A percentile compares a stretch with the other conserved stretches of the same genome.
These are phyloP conservation scores for Stylophora pistillata DNA, from an alignment of 64 coral and sea anemone genomes.

Conservation along the genomic window DNA sequence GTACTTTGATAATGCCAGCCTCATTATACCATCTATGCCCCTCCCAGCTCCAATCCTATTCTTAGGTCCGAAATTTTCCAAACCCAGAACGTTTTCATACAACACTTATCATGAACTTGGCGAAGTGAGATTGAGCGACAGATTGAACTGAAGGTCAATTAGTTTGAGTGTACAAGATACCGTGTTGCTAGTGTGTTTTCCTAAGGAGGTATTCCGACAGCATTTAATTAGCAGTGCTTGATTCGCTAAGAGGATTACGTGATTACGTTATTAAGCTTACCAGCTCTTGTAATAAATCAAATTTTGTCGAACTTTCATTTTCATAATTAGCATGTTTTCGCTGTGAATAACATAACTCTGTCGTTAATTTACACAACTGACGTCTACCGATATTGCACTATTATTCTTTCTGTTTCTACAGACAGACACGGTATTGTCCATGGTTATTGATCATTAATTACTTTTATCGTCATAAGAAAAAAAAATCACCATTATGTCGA, in stretches of 20 bases:
- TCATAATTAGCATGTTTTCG: neutral
- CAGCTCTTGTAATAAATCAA: neutral
- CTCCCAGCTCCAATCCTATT: too few species aligned
- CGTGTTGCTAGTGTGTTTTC: neutral
- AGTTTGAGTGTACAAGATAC: neutral
- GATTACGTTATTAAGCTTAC: neutral
- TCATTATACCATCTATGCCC: too few species aligned
- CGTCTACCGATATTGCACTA: neutral
- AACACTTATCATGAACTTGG: neutral
- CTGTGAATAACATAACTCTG: neutral
- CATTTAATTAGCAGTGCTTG: neutral
- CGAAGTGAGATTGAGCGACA: neutral
- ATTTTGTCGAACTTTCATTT: neutral
- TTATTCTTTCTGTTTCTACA: neutral
- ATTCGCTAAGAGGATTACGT: conserved; percentile 11
- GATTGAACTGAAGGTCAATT: neutral
- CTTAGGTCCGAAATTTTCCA: too few species aligned
- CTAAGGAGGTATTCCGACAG: neutral
- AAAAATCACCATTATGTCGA: too few species aligned
- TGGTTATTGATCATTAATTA: neutral
- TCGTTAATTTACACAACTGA: neutral
- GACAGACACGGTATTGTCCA: neutral
- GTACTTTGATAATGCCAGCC: too few species aligned
- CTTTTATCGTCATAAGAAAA: neutral
- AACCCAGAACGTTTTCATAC: neutral